Evolutionary conservation across 2,797 vertebrate species (phyloP), one percentile per base, ranked within the genome.

Genomic region (Sebastes itinus): DNA sequence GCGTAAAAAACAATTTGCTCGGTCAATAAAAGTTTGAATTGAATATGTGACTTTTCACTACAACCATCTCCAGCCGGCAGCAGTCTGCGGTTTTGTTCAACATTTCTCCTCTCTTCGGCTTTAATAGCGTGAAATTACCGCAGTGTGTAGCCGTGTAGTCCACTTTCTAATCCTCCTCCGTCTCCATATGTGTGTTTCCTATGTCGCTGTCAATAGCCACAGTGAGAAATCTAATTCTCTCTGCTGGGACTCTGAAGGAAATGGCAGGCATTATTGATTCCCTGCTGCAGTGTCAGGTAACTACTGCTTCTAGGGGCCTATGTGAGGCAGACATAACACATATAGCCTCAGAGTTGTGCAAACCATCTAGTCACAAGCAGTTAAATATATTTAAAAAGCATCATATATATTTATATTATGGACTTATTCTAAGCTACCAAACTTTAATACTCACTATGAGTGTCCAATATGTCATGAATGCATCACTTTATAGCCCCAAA

Each of bases 201-300:
- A 72, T 86, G 89, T 90, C 82, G 85, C 86, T 91, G 92, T 91
- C 94, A 92, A 81, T 84, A 82, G 81, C 75, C 82, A 77, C 72
- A 60, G 88, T 84, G 83, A 88, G 93, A 92, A 93, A 94, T 91
- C 81, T 88, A 92, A 94, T 90, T 94, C 93, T 91, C 85, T 92
- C 93, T 92, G 78, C 85, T 82, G 93, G 90, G 87, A 89, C 76
- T 1, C 81, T 13, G 88, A 91, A 92, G 92, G 92, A 94, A 93
- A 94, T 94, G 93, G 90, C 89, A 79, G 91, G 88, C 82, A 38
- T 88, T 89, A 94, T 95, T 89, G 93, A 95, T 94, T 90, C 76
- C 56, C 77, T 60, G 74, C 5, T 38, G 86, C 74, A 89, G 93
- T 91, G 90, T 95, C 92, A 87, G 84, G 87, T 94, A 69, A 89